phyloP scores from a whole-genome alignment of 2,113 vertebrate genomes.

The Picathartes gymnocephalus region DNA sequence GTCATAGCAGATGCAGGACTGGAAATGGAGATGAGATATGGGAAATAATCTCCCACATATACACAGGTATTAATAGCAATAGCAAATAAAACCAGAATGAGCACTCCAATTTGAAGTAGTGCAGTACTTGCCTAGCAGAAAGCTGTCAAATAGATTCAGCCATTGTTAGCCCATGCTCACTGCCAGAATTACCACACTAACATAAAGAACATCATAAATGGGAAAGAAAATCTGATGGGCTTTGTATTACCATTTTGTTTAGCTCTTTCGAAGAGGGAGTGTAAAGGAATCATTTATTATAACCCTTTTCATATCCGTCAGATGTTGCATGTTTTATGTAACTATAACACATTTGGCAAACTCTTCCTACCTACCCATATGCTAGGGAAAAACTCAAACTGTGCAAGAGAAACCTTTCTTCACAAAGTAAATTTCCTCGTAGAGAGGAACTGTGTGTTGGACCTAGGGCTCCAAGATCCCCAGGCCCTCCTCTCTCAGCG shows the following conservation, averaged over 20 bases:
- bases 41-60: neutral
- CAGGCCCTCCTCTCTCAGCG: fast-evolving
- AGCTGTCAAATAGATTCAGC: neutral
- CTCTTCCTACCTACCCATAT: slow-evolving; percentile 62
- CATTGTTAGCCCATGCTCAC: neutral
- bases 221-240: neutral
- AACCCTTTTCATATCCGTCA: neutral
- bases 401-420: slow-evolving; percentile 11
- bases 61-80: neutral
- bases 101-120: neutral
- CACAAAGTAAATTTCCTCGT: neutral
- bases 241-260: neutral
- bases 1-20: neutral
- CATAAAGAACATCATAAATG: neutral
- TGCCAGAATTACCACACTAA: neutral
- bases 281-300: slow-evolving; percentile 9
- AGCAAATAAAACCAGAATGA: neutral
- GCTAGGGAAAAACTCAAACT: slow-evolving; percentile 26
- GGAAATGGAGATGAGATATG: neutral
- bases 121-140: neutral
- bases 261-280: neutral
- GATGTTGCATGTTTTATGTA: slow-evolving; percentile 54
- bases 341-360: slow-evolving; percentile 53
- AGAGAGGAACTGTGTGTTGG: neutral
- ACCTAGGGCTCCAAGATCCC: neutral